phyloP scores from a whole-genome alignment of 2,888 invertebrate genomes.

The Sialis lutaria region DNA sequence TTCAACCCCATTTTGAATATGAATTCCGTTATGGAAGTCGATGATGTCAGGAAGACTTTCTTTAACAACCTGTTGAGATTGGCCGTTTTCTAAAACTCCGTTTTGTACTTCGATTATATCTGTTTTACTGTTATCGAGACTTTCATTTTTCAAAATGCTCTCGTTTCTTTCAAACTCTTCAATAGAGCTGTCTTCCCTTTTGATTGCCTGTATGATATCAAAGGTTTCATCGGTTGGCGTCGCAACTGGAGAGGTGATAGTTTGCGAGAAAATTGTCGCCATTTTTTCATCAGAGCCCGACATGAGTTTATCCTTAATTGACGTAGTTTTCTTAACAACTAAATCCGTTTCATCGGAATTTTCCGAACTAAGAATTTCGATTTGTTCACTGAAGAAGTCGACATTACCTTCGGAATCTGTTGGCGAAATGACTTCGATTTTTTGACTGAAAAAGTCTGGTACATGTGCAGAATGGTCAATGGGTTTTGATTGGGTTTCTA shows the following conservation, averaged over 20 bases:
- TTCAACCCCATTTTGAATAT: no score
- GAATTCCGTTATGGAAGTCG: no score
- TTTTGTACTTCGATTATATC: no score
- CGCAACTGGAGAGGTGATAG: slow-evolving; percentile 26
- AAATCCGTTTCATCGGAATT: no score
- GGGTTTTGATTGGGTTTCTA: no score
- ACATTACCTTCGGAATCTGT: background rate
- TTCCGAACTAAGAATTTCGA: no score
- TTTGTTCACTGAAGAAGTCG: background rate
- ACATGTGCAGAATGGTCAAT: background rate
- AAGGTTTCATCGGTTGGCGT: slow-evolving; percentile 27
- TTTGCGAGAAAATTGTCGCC: slow-evolving; percentile 25
- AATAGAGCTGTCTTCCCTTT: slow-evolving; percentile 13
- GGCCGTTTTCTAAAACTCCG: no score
- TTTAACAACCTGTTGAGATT: no score
- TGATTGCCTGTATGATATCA: slow-evolving; percentile 25
- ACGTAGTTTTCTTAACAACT: background rate
- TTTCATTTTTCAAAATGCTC: slow-evolving; percentile 1
- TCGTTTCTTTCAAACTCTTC: slow-evolving; percentile 10
- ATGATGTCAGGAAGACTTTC: no score
- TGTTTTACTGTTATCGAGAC: background rate
- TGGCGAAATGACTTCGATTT: background rate
- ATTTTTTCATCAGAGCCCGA: slow-evolving; percentile 22
- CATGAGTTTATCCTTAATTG: slow-evolving; percentile 14
- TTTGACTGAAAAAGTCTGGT: background rate